Evolutionary conservation across 1,140 invertebrate species (phyloP).

Genomic region (Ectropis grisescens): DNA sequence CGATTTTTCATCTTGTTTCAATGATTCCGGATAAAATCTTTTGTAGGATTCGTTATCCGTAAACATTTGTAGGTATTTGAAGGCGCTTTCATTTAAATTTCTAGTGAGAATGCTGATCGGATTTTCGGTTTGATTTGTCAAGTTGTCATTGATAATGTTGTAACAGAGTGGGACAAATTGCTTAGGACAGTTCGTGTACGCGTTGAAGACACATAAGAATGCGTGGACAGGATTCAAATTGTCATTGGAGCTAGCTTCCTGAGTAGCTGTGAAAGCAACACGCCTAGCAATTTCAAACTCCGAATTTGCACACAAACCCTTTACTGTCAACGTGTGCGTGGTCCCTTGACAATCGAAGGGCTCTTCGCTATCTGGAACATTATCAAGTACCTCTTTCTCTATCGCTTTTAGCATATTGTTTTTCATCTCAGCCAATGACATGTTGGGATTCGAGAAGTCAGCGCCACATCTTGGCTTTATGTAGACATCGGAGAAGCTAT

Average conservation of each 20-base stretch:
- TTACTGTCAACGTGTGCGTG: slow-evolving; percentile 38
- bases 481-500: slow-evolving; percentile 78
- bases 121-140: too few relatives aligned
- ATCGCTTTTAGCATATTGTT: slow-evolving; percentile 55
- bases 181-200: slow-evolving; percentile 31
- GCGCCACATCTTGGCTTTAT: slow-evolving; percentile 72
- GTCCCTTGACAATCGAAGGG: slow-evolving; percentile 5
- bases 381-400: slow-evolving; percentile 30
- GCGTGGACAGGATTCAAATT: too few relatives aligned
- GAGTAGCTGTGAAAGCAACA: slow-evolving; percentile 23
- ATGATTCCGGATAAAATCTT: slow-evolving; percentile 37
- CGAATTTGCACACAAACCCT: slow-evolving; percentile 36
- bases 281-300: slow-evolving; percentile 35
- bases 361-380: background rate
- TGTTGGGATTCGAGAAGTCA: slow-evolving; percentile 57
- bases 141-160: slow-evolving; percentile 15
- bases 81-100: too few relatives aligned
- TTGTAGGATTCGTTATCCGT: slow-evolving; percentile 15
- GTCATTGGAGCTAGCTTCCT: too few relatives aligned
- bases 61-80: slow-evolving; percentile 8
- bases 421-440: slow-evolving; percentile 57
- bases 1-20: slow-evolving; percentile 11
- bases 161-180: slow-evolving; percentile 14
- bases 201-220: slow-evolving; percentile 24
- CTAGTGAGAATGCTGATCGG: too few relatives aligned